Conservation (phyloP, 2,797 vertebrate genomes). For the Lutjanus campechanus region DNA sequence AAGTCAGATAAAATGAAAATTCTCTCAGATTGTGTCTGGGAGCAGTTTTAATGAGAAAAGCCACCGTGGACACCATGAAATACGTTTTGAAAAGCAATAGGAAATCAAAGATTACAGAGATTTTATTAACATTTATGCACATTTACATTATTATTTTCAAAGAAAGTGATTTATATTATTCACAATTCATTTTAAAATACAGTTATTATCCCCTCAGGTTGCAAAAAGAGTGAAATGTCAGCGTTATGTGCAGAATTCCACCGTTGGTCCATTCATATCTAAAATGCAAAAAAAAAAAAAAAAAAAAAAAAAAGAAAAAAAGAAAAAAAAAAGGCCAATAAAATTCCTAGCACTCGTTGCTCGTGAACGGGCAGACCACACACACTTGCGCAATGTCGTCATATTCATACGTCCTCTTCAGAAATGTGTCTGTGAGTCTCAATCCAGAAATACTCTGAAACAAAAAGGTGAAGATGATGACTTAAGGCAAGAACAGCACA, state of each 20-base stretch:
- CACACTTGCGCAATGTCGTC: conserved; percentile 99
- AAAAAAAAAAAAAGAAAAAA: no score
- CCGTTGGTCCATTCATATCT: conserved; percentile 83
- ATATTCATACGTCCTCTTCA: conserved; percentile 98
- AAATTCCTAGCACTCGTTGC: conserved; percentile 86
- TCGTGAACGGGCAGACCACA: conserved; percentile 92
- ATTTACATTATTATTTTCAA: conserved; percentile 82
- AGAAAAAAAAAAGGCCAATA: conserved; percentile 25
- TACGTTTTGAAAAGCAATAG: conserved; percentile 23
- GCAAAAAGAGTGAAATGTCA: conserved; percentile 68
- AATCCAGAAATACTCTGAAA: conserved; percentile 95
- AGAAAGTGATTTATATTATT: conserved; percentile 78
- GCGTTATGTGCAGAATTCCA: conserved; percentile 64
- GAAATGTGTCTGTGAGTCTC: conserved; percentile 96
- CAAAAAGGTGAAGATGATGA: not conserved
- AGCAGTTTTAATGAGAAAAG: conserved; percentile 6
- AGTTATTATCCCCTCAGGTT: conserved; percentile 49
- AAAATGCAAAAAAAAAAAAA: conserved; percentile 60
- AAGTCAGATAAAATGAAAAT: not conserved
- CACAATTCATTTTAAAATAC: conserved; percentile 84
- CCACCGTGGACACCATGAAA: not conserved
- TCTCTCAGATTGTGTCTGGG: not conserved
- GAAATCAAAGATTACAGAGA: conserved; percentile 54
- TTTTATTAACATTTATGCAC: conserved; percentile 82
- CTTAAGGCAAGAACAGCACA: not conserved